Evolutionary conservation across 35 echinoderm and acorn worm genomes (phyloP), one percentile per base, ranked within the genome.

Genomic region (Ophioderma brevispina): DNA sequence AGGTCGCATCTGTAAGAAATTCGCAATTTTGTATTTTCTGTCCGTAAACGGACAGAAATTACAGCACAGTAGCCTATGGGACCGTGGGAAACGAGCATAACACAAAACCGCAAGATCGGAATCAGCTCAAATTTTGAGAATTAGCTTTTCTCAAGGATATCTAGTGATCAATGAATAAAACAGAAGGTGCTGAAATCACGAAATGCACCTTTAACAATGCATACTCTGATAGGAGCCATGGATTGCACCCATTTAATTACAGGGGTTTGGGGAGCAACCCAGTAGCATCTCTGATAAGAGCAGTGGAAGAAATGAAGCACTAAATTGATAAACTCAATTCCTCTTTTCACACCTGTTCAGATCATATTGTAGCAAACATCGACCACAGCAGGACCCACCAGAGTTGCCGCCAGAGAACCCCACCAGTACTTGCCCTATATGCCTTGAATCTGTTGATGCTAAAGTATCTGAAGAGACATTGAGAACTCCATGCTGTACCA

Each of bases 401-500:
- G 34, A 41, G 25, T 35, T 38, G 21, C n/a, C 43, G 36, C 80
- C 43, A 5, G 80, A 78, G 32, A 84, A 36, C 36, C 75, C 86
- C 25, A 87, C 76, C 41, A 75, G 32, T 38, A 87, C n/a, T 10
- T 95, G 93, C 59, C 93, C 93, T 1, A 95, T 95, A 81, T 95
- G 93, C 55, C 21, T 95, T n/a, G 84, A 86, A 0, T 28, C 59
- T 35, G 88, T 95, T 13, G 84, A 90, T 38, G 76, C 88, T 41
- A 40, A 81, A 37, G 76, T 80, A 6, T 42, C 82, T 36, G 23
- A 81, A 35, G 59, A 86, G 55, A 81, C 79, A 0, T 84, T 95
- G 78, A 91, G 50, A 77, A 95, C 93, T 70, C 89, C 93, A 0
- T 95, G 93, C 78, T 95, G 93, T 59, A 95, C 80, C 21, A 89